phyloP scores from a whole-genome alignment of 2,888 invertebrate genomes.

The Drosophila atripex region DNA sequence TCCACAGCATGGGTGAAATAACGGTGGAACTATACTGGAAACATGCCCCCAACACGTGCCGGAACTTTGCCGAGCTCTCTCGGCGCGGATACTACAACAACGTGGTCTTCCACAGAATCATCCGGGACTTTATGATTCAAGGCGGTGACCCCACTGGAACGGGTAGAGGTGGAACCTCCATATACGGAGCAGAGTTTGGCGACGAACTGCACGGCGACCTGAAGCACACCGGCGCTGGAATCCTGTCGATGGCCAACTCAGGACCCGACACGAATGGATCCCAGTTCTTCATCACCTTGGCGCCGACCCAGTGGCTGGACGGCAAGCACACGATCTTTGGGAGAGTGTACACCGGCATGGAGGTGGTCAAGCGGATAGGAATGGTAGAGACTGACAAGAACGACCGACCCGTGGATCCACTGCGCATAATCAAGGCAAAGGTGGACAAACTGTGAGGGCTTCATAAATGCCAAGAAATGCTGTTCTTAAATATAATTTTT shows the following conservation, averaged over 20 bases:
- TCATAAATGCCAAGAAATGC: not conserved
- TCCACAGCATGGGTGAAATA: constrained; percentile 94
- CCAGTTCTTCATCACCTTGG: constrained; percentile 98
- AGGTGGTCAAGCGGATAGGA: constrained; percentile 95
- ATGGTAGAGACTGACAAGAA: constrained; percentile 96
- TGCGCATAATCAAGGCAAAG: constrained; percentile 89
- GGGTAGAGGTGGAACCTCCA: constrained; percentile 97
- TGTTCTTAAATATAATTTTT: not conserved
- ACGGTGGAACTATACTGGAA: constrained; percentile 98
- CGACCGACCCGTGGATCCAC: constrained; percentile 95
- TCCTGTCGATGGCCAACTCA: constrained; percentile 99
- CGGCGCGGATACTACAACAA: constrained; percentile 98
- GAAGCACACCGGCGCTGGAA: constrained; percentile 96
- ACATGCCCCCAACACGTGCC: constrained; percentile 98
- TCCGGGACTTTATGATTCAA: constrained; percentile 96
- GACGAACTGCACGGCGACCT: constrained; percentile 97
- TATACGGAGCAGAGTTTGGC: constrained; percentile 97
- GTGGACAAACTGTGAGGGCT: constrained; percentile 79
- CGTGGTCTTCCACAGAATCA: constrained; percentile 97
- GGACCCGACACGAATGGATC: constrained; percentile 98
- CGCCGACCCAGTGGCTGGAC: constrained; percentile 98
- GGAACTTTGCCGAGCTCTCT: constrained; percentile 97
- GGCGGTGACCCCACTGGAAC: constrained; percentile 99
- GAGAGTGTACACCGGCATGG: constrained; percentile 93
- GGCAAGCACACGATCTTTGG: constrained; percentile 99